Percentiles rank a stretch among this genome's conserved stretches.
Evolutionary conservation across 1,140 invertebrate species (phyloP).

Genomic region (Neodiprion virginianus): DNA sequence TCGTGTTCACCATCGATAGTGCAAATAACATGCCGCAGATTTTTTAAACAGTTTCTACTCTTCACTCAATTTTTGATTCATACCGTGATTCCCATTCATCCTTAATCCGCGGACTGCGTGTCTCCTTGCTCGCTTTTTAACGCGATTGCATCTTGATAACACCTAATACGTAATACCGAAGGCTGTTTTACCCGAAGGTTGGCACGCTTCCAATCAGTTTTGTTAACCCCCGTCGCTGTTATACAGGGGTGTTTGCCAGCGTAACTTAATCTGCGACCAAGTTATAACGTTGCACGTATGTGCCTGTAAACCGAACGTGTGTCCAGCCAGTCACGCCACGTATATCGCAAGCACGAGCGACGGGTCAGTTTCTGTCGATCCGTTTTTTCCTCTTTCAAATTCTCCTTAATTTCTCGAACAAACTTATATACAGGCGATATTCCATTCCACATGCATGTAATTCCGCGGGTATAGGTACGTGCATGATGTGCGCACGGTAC

Average conservation of each 20-base stretch:
- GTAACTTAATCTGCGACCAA: not conserved
- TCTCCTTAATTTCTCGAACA: too few species aligned
- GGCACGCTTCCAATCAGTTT: slow-evolving; percentile 4
- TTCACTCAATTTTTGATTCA: slow-evolving; percentile 17
- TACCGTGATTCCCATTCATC: slow-evolving; percentile 10
- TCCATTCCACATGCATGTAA: not conserved
- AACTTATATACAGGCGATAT: too few species aligned
- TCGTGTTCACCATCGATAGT: slow-evolving; percentile 18
- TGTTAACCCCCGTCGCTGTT: not conserved
- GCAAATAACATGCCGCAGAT: slow-evolving; percentile 20
- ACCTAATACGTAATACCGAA: slow-evolving; percentile 3
- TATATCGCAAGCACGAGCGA: too few species aligned
- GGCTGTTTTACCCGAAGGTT: not conserved
- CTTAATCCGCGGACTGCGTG: too few species aligned
- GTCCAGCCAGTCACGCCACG: too few species aligned
- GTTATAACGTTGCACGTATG: not conserved
- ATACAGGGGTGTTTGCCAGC: not conserved
- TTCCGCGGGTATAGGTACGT: not conserved
- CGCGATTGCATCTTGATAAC: slow-evolving; percentile 1
- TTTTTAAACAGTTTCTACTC: slow-evolving; percentile 21
- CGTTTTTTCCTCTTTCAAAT: too few species aligned
- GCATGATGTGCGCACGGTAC: not conserved
- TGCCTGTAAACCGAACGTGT: too few species aligned
- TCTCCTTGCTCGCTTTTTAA: not conserved
- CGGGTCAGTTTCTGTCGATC: too few species aligned